Base-by-base conservation (phyloP, 23 tunicate genomes). In the Styela clava region DNA sequence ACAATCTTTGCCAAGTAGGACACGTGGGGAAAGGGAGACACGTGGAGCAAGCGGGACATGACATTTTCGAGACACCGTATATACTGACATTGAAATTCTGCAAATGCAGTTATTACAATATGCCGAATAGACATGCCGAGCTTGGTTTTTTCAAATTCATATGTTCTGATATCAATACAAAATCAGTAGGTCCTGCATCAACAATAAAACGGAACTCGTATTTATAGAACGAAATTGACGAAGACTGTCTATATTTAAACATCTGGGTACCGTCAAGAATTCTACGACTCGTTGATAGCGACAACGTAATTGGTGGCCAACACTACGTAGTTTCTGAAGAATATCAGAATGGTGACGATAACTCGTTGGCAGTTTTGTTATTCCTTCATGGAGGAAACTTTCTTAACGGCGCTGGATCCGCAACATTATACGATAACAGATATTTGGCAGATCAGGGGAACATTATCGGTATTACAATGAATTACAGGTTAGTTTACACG, bases 381-480 rank as follows among this genome's bases (percentile, higher is more conserved):
- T 91, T 90, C 82, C 83, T 91, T 69, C 79, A 91, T 61, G 97
- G 97, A 3, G 97, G 97, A 67, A 91, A 91, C 65, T 91, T 91
- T 62, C 69, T 74, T 28, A 91, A 86, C 63, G 97, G 97, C 5
- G 97, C 91, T 0, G 97, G 97, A 51, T 82, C 88, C 3, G 85
- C 79, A 21, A 63, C 80, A 1, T 34, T 91, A 31, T 91, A 91
- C 84, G 97, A 91, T 68, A 89, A 87, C 25, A 64, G 97, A 3
- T 76, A 56, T 36, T 76, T 91, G 85, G 87, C 88, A 12, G 74
- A 71, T 31, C 34, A 31, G 68, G 97, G 97, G 22, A 88, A 92
- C 67, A 88, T 92, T 73, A 84, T 92, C 25, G 97, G 91, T 25
- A 91, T 92, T 2, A 92, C 97, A 21, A 87, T 88, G 16, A 92